Base-by-base conservation (phyloP, 2,113 vertebrate species). In the Centropristis striata region DNA sequence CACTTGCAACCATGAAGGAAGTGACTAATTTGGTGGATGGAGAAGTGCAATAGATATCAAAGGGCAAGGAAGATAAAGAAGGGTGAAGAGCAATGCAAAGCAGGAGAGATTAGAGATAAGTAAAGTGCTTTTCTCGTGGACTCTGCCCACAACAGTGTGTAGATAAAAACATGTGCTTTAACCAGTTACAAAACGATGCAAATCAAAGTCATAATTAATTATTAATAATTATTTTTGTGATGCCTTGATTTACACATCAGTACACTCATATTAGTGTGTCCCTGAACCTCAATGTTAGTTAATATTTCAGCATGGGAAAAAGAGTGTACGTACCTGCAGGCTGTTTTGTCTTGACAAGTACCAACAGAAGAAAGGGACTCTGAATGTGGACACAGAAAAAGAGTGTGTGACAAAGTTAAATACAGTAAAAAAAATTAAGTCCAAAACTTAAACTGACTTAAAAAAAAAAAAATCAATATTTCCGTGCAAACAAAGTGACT, bases 61-160 rank as follows among this genome's bases (percentile, higher is more conserved):
- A 90, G 86, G 81, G 65, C 85, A 87, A 61, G n/a, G 55, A 36
- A 79, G 75, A 91, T 90, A 90, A 89, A 82, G 21, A 71, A 44
- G 60, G 64, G 47, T 66, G 67, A 80, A 65, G 59, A 84, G 67
- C 28, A 66, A 67, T 64, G 69, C 14, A 66, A 25, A 20, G 13
- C n/a, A 39, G 20, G 4, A 47, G 47, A 81, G 79, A 86, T 88
- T 88, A 86, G 73, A 73, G 36, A 80, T 28, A 78, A 80, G 54
- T 85, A 72, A 81, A 88, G 85, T 85, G 78, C 70, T 80, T 79
- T 57, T 75, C 18, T 46, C 1, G 25, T 86, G 90, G 83, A 93
- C 90, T 90, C 79, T 88, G 84, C 20, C 70, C 88, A 51, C 53
- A n/a, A 74, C 8, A 53, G 14, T 36, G 6, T 59, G 14, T 15